Conservation (phyloP, 2,113 vertebrate species). For the Felis catus region F.catus_Fca126_mat1.0 CM031428.1:19865001-19865500, state of each 20-base stretch:
- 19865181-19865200: neutral
- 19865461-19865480: neutral
- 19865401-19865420: neutral
- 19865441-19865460: neutral
- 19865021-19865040: neutral
- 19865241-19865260: neutral
- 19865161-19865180: neutral
- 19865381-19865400: neutral
- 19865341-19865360: neutral
- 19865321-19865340: neutral
- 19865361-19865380: neutral
- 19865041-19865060: too few species aligned
- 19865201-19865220: neutral
- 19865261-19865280: neutral
- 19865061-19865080: neutral
- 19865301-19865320: neutral
- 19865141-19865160: neutral
- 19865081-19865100: neutral
- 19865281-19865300: neutral
- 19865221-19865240: neutral
- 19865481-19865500: conserved; percentile 14
- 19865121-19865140: neutral
- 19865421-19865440: neutral
- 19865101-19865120: neutral
- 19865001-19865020: neutral